Base-by-base conservation (phyloP, 2,113 vertebrate genomes). In the Lutjanus erythropterus region DNA sequence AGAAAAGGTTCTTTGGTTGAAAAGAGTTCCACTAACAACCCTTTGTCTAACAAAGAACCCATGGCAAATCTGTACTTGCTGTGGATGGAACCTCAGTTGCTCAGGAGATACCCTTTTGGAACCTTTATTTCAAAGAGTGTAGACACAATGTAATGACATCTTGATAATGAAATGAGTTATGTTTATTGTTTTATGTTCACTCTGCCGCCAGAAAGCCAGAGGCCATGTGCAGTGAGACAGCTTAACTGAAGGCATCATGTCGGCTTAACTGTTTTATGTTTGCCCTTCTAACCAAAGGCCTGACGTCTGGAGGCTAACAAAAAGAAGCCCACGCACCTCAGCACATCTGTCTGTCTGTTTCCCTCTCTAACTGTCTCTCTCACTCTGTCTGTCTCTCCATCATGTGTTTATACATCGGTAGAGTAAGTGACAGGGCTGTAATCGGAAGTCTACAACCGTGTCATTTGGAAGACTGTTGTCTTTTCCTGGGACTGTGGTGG, bases 361-460 rank as follows among this genome's bases (percentile, higher is more conserved):
- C 42, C 39, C 47, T 27, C 27, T 35, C 39, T 83, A 39, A 14
- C 66, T 71, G 29, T 74, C 62, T 33, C 59, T 69, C 58, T 81
- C 64, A 0, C 55, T 75, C 46, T 49, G 25, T 27, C 81, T 64
- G 52, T 85, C 83, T 85, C 77, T 80, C 89, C 69, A 87, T 91
- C 80, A 84, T 84, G 87, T 89, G 83, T 90, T 90, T 92, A 90
- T 83, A 83, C 73, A 39, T 86, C 68, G 85, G 78, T 81, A 64
- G 83, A 80, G 86, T 89, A 90, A 91, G 89, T 92, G 91, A 93
- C 89, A 93, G 88, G 92, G 85, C 89, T 95, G 89, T 93, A 95
- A 95, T 95, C 92, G 92, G 93, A 95, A 94, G 92, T 93, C 88
- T 87, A 89, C 91, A 91, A 93, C 91, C 71, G 60, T 94, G 92